These are phyloP conservation scores for Chironex yamaguchii DNA, from an alignment of 30 jellyfish, hydroid and myxozoan genomes.

Conservation along the genomic window DNA sequence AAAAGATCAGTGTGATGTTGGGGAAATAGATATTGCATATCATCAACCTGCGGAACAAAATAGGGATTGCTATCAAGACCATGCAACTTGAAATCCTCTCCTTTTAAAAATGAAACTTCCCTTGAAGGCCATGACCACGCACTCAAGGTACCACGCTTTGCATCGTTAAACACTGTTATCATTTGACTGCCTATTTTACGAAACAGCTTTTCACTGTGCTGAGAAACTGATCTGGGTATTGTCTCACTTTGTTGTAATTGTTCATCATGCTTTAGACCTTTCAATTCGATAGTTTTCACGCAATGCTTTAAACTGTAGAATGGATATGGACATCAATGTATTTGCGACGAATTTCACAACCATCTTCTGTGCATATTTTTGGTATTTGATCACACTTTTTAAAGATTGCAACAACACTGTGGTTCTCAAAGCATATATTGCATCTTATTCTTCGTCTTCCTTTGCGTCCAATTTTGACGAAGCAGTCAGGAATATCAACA, in stretches of 20 bases:
- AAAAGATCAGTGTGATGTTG: constrained; percentile 34
- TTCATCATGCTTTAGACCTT: no score
- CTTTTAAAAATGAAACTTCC: constrained; percentile 20
- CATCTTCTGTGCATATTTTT: neutral
- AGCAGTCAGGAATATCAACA: no score
- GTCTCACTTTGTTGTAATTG: no score
- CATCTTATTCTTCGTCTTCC: constrained; percentile 26
- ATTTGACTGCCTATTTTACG: constrained; percentile 18
- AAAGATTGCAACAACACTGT: neutral
- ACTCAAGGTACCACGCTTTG: constrained; percentile 48
- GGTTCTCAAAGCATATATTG: constrained; percentile 22
- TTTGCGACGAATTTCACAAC: constrained; percentile 8
- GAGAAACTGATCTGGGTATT: no score
- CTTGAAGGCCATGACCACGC: constrained; percentile 55
- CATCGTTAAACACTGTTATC: constrained; percentile 27
- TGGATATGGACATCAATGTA: constrained; percentile 19
- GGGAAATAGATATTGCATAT: constrained; percentile 22
- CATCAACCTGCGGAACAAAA: neutral
- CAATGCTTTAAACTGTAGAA: constrained; percentile 2
- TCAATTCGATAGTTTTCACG: no score
- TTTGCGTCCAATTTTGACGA: constrained; percentile 9
- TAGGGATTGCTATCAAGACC: no score
- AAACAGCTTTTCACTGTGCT: no score
- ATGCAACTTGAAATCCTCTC: constrained; percentile 10
- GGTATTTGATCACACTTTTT: constrained; percentile 30